phyloP scores from a whole-genome alignment of 1,140 invertebrate species.

The Drosophila albomicans region DNA sequence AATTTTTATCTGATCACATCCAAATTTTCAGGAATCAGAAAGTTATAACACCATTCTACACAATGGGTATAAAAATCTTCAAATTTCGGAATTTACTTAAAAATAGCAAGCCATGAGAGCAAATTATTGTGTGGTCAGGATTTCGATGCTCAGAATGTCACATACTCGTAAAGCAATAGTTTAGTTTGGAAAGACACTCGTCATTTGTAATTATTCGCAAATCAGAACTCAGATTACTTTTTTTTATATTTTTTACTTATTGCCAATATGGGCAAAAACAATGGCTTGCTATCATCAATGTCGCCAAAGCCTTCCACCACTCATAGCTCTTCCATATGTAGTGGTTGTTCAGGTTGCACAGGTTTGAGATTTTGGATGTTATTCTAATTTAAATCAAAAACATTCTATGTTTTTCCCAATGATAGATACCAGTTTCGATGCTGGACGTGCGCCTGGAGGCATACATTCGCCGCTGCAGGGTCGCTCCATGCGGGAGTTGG shows the following conservation, averaged over 20 bases:
- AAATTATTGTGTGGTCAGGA: background rate
- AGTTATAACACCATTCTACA: too few species aligned
- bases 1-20: too few species aligned
- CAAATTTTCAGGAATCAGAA: too few species aligned
- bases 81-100: too few species aligned
- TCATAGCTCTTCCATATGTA: background rate
- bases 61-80: too few species aligned
- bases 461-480: conserved; percentile 86
- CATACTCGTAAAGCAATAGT: conserved; percentile 10
- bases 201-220: conserved; percentile 20
- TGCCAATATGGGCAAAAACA: conserved; percentile 30
- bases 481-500: conserved; percentile 94
- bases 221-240: conserved; percentile 22
- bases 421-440: conserved; percentile 73
- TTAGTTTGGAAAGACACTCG: conserved; percentile 30
- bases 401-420: conserved; percentile 1
- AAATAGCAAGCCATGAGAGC: background rate
- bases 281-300: conserved; percentile 1
- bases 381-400: background rate
- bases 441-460: conserved; percentile 52
- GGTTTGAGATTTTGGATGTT: background rate
- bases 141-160: conserved; percentile 26
- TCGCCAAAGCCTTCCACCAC: background rate
- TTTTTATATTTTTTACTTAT: conserved; percentile 35
- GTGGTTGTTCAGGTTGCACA: conserved; percentile 1